These are phyloP conservation scores for Isichthys henryi DNA, from an alignment of 2,113 vertebrate genomes.

Conservation along the genomic window DNA sequence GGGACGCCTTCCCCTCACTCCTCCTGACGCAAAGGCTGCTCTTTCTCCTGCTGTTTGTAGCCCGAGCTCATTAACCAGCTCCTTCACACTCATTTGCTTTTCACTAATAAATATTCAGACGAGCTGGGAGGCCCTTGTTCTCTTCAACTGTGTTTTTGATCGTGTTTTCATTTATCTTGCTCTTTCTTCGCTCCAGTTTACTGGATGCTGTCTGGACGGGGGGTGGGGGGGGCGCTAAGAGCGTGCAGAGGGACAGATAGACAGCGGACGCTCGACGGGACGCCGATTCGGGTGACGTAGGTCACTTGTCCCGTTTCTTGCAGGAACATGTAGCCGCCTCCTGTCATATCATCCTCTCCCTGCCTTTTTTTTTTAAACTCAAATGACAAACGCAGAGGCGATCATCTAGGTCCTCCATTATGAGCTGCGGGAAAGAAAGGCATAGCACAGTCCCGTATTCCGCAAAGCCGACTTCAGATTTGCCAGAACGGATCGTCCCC, in stretches of 20 bases:
- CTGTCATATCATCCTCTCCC: background rate
- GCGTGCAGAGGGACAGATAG: background rate
- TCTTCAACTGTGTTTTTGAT: background rate
- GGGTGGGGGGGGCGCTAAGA: background rate
- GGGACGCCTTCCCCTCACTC: background rate
- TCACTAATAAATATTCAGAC: background rate
- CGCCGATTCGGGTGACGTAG: background rate
- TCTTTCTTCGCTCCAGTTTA: background rate
- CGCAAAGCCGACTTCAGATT: background rate
- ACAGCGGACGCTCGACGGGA: background rate
- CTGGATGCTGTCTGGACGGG: background rate
- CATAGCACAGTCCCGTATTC: background rate
- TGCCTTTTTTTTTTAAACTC: background rate
- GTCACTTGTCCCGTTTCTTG: background rate
- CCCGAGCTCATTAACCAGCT: background rate
- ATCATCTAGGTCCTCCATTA: background rate
- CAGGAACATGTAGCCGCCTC: background rate
- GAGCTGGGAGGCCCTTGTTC: background rate
- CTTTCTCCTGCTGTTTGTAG: background rate
- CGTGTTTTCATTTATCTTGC: background rate
- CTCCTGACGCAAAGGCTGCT: background rate
- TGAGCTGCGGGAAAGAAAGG: background rate
- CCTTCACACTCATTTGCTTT: background rate
- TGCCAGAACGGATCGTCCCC: background rate
- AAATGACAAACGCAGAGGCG: background rate